Base-by-base conservation (phyloP, 2,888 invertebrate species). In the Hybos culiciformis region DNA sequence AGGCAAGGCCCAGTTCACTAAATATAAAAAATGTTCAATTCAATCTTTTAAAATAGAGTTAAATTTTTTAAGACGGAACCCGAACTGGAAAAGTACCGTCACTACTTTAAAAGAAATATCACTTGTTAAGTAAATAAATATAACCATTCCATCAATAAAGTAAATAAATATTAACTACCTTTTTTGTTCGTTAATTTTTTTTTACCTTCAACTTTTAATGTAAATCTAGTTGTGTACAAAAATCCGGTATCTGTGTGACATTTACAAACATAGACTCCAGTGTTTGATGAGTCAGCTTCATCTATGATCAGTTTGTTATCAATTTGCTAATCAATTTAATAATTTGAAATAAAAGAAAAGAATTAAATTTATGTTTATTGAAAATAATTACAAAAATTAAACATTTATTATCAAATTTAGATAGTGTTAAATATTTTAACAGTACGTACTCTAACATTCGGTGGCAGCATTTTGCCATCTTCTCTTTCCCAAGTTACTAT, bases 191-290 rank as follows among this genome's bases (percentile, higher is more conserved):
- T 29, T 12, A 23, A n/a, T 29, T 12, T 12, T 2, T n/a, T n/a
- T 12, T 26, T 54, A 46, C 54, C 52, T 50, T 60, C 60, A 39
- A 67, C 58, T 41, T 55, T 62, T 50, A 75, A 69, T 54, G 72
- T 72, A 31, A 72, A 74, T 51, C 65, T 70, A 43, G 66, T 67
- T 15, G 68, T 56, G 52, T 70, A 62, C 55, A 78, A 61, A 59
- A 71, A 57, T 45, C 70, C 56, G 56, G 75, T 60, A 52, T 67
- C 54, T 50, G 73, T 70, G 56, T 73, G 61, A 66, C 81, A 69
- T 55, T 74, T 63, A 61, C 96, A 96, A 29, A 87, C 74, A 63
- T 94, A 96, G 45, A 75, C 75, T 33, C 94, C 96, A 32, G 86
- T 83, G 64, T 96, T 92, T 1, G 80, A 72, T 1, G 73, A 67